A percentile compares a stretch with the other conserved stretches of the same genome.
phyloP scores from a whole-genome alignment of 2,797 vertebrate species.

The Helostoma temminkii region DNA sequence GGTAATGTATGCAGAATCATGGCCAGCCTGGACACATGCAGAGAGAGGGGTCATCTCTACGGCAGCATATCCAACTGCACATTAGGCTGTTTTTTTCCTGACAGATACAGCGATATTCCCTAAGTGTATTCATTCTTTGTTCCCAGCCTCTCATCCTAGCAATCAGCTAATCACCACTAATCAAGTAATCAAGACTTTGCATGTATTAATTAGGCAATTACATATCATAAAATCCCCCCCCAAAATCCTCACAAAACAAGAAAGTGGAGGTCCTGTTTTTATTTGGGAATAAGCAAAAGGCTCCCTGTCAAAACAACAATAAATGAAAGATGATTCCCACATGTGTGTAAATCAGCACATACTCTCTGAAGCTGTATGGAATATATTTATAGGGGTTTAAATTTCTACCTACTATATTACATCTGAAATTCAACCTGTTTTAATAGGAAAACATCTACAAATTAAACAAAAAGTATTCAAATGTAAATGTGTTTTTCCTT shows the following conservation, averaged over 20 bases:
- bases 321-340: slow-evolving; percentile 37
- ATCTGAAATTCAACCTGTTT: slow-evolving; percentile 30
- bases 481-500: not conserved
- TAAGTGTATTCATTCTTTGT: slow-evolving; percentile 67
- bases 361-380: slow-evolving; percentile 24
- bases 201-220: slow-evolving; percentile 71
- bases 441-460: slow-evolving; percentile 20
- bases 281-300: slow-evolving; percentile 24
- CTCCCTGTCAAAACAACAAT: slow-evolving; percentile 31
- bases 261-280: slow-evolving; percentile 9
- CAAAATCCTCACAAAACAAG: slow-evolving; percentile 43
- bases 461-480: not conserved
- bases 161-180: slow-evolving; percentile 75
- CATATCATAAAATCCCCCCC: slow-evolving; percentile 48
- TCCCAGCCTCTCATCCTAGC: slow-evolving; percentile 54
- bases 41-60: slow-evolving; percentile 74
- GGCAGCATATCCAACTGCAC: slow-evolving; percentile 63
- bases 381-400: slow-evolving; percentile 19
- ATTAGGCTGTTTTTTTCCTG: slow-evolving; percentile 67
- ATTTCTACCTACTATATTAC: slow-evolving; percentile 36
- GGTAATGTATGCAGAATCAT: slow-evolving; percentile 81
- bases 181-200: slow-evolving; percentile 71
- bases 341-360: slow-evolving; percentile 42
- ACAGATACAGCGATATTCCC: slow-evolving; percentile 66
- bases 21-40: slow-evolving; percentile 74